These are phyloP conservation scores for Salpingus planirostris DNA, from an alignment of 2,888 invertebrate species.

Conservation along the genomic window DNA sequence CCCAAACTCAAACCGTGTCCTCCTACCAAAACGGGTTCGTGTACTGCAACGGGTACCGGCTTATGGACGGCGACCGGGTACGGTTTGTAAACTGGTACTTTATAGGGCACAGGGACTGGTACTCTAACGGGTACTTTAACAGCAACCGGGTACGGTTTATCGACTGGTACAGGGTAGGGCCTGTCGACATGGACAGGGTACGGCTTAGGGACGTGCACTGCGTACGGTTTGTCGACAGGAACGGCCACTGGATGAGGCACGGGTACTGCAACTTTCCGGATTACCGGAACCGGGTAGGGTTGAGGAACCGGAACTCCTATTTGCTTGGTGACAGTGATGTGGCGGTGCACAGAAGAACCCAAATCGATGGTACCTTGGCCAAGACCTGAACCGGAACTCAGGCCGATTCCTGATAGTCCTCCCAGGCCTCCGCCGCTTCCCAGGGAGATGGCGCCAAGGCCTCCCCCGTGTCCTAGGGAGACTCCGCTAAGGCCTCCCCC, in stretches of 20 bases:
- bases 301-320: conserved; percentile 46
- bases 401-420: conserved; percentile 4
- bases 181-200: conserved; percentile 45
- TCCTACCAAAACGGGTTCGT: conserved; percentile 36
- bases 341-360: conserved; percentile 29
- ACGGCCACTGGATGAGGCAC: conserved; percentile 39
- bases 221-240: conserved; percentile 44
- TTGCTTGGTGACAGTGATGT: conserved; percentile 42
- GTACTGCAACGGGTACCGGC: conserved; percentile 45
- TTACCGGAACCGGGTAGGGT: conserved; percentile 46
- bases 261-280: conserved; percentile 44
- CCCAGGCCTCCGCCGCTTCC: neutral
- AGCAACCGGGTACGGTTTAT: conserved; percentile 40
- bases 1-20: conserved; percentile 10
- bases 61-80: conserved; percentile 42
- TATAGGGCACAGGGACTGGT: conserved; percentile 33
- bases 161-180: conserved; percentile 47
- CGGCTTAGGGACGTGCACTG: conserved; percentile 44
- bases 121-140: conserved; percentile 41
- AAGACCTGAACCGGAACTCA: conserved; percentile 3
- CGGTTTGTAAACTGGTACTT: conserved; percentile 34
- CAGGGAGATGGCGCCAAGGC: neutral
- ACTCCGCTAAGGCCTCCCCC: neutral
- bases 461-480: neutral
- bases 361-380: conserved; percentile 20